Evolutionary conservation across 2,797 vertebrate genomes (phyloP), one percentile per base, ranked within the genome.

Genomic region (Poecilia gillii): DNA sequence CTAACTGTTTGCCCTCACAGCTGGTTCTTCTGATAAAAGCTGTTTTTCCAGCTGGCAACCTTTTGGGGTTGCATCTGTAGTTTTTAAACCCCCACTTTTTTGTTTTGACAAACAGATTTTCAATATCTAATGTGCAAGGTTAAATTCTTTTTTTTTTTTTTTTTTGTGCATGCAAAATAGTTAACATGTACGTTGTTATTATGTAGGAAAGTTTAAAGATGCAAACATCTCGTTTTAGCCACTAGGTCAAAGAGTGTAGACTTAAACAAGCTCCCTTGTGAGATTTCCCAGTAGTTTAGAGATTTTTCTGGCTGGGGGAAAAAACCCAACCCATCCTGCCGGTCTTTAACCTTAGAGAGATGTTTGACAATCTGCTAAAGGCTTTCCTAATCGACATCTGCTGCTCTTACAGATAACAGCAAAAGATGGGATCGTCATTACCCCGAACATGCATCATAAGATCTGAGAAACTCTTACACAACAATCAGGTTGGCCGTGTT

Each of bases 271-370:
- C 25, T 83, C 68, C 16, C 76, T 66, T 47, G 53, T 74, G 87
- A 91, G 76, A 43, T 79, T 72, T 85, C 88, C 87, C 90, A 91
- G 90, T 89, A 91, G 75, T 85, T 82, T 88, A 89, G 84, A 82
- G 79, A 72, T 90, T 89, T 92, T 90, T 82, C 80, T 91, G 84
- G 77, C 77, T 80, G 59, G 79, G 78, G 87, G 90, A 91, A 91
- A 89, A 89, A 92, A 91, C 80, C 75, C 78, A 89, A 90, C 90
- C 80, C 93, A 87, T 93, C 93, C 93, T 89, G 79, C n/a, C 28
- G 78, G 85, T 88, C 84, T 90, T 90, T 88, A 89, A 89, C 88
- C 87, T 79, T 6, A 2, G 8, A 20, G 7, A 89, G 87, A 94
- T 77, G 80, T 75, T 77, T 76, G 78, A 83, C 78, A 82, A 84